These are phyloP conservation scores for Aselliscus stoliczkanus DNA, from an alignment of 2,797 vertebrate genomes.

Conservation along the genomic window DNA sequence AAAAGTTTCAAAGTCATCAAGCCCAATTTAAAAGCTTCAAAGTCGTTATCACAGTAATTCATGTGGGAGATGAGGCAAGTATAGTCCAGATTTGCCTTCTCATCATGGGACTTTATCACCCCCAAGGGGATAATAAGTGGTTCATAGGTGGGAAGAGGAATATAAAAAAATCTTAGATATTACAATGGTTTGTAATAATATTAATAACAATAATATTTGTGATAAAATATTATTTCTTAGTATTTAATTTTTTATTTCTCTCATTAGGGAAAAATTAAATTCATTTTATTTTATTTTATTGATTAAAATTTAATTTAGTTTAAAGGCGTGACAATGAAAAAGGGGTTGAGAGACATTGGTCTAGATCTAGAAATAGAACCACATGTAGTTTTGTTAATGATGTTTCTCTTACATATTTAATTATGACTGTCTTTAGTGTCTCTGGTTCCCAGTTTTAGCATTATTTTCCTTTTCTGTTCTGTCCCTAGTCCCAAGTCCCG, in stretches of 20 bases:
- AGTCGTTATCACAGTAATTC: background rate
- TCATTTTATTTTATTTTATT: constrained; percentile 12
- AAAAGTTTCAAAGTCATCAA: background rate
- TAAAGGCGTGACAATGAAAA: background rate
- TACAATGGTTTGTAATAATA: background rate
- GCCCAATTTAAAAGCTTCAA: background rate
- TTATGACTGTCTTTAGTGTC: background rate
- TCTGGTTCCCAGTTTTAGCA: background rate
- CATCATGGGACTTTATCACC: background rate
- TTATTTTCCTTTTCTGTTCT: background rate
- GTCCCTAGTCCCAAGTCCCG: background rate
- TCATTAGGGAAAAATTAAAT: background rate
- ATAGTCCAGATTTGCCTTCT: background rate
- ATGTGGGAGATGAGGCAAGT: background rate
- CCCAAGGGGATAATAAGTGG: background rate
- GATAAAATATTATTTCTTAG: constrained; percentile 4
- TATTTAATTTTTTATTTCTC: background rate
- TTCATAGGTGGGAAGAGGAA: accelerated
- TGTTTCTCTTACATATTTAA: background rate
- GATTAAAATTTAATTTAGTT: background rate
- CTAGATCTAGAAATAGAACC: background rate
- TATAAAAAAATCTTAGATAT: background rate
- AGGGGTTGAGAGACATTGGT: background rate
- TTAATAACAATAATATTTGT: background rate
- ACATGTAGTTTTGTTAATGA: background rate